Evolutionary conservation across 1,140 invertebrate species (phyloP).

Genomic region (Eriosoma lanigerum): DNA sequence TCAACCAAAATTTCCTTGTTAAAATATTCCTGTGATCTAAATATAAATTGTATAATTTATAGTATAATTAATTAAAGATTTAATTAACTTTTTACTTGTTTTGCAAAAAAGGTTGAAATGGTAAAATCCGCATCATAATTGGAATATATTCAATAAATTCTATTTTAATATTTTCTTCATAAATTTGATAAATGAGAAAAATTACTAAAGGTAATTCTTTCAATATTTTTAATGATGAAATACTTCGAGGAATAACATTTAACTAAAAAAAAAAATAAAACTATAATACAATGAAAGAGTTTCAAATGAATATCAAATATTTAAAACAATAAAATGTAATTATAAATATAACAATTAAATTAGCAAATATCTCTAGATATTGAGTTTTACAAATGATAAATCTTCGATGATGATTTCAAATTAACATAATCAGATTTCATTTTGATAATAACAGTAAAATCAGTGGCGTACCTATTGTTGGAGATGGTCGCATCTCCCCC

Average conservation of each 20-base stretch:
- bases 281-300: background rate
- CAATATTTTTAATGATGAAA: constrained; percentile 89
- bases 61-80: constrained; percentile 12
- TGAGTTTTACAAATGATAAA: too few relatives aligned
- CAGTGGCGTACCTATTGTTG: too few relatives aligned
- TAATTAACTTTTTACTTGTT: constrained; percentile 65
- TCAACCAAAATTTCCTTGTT: constrained; percentile 97
- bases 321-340: too few relatives aligned
- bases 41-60: constrained; percentile 56
- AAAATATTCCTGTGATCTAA: constrained; percentile 74
- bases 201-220: constrained; percentile 97
- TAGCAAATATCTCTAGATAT: too few relatives aligned
- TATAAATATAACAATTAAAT: too few relatives aligned
- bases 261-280: too few relatives aligned
- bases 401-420: too few relatives aligned
- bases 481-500: too few relatives aligned
- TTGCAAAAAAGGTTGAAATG: constrained; percentile 78
- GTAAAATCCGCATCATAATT: constrained; percentile 91
- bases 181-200: constrained; percentile 96
- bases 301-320: too few relatives aligned
- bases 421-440: too few relatives aligned
- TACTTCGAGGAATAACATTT: constrained; percentile 88
- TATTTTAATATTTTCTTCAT: constrained; percentile 90
- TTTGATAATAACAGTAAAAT: background rate
- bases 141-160: constrained; percentile 96